Percentiles rank a stretch among this genome's conserved stretches.
Conservation (phyloP, 1,140 invertebrate species). For the Drosophila takahashii region DNA sequence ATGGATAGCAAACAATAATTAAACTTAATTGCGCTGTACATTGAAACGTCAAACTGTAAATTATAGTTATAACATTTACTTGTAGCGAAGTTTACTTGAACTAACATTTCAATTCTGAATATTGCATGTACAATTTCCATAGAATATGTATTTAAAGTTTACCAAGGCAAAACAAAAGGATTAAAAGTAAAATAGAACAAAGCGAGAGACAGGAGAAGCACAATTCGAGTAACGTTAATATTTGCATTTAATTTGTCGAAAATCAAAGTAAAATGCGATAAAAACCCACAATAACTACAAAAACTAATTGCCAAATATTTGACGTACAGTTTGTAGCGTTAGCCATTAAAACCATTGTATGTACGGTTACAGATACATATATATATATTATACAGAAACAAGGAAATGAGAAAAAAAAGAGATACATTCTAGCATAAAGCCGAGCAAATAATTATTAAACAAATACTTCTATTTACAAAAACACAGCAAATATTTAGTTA, state of each 20-base stretch:
- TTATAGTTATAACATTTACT: slow-evolving; percentile 55
- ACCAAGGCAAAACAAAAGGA: slow-evolving; percentile 28
- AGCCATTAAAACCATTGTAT: slow-evolving; percentile 45
- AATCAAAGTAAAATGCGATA: slow-evolving; percentile 58
- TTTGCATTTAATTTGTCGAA: slow-evolving; percentile 75
- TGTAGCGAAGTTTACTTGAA: slow-evolving; percentile 45
- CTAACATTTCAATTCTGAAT: slow-evolving; percentile 60
- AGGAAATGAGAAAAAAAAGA: slow-evolving; percentile 34
- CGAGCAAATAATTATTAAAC: slow-evolving; percentile 67
- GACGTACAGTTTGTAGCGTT: slow-evolving; percentile 65
- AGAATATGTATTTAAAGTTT: slow-evolving; percentile 44
- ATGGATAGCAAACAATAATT: slow-evolving; percentile 73
- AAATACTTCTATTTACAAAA: slow-evolving; percentile 76
- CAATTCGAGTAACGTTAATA: slow-evolving; percentile 57
- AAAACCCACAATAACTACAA: slow-evolving; percentile 58
- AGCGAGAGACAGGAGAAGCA: slow-evolving; percentile 32
- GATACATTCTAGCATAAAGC: slow-evolving; percentile 40
- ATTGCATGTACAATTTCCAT: slow-evolving; percentile 58
- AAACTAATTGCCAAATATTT: slow-evolving; percentile 82
- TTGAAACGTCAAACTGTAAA: slow-evolving; percentile 62
- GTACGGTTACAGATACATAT: slow-evolving; percentile 37
- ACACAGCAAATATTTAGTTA: slow-evolving; percentile 72
- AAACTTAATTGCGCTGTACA: slow-evolving; percentile 76
- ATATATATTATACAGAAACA: slow-evolving; percentile 34
- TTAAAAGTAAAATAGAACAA: slow-evolving; percentile 44